A percentile compares a stretch with the other conserved stretches of the same genome.
These are phyloP conservation scores for Artibeus lituratus DNA, from an alignment of 2,797 vertebrate genomes.

Conservation along the genomic window DNA sequence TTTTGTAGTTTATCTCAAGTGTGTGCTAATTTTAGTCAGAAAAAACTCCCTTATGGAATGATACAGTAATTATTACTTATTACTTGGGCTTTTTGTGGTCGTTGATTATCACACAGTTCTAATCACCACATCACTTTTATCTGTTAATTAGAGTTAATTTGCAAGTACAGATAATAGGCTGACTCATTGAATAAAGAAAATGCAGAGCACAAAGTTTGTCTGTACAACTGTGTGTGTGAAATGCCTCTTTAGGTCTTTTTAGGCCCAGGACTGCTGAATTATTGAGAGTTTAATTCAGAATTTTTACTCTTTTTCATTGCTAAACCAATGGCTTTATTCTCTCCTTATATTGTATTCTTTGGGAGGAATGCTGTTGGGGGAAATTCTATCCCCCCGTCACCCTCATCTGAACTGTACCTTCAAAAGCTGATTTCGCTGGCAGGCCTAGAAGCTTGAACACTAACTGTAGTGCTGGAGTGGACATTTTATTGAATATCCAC, in stretches of 20 bases:
- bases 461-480: not conserved
- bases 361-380: not conserved
- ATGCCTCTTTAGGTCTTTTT: not conserved
- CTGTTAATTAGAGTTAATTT: conserved; percentile 63
- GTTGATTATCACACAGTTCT: conserved; percentile 56
- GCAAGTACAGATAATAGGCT: conserved; percentile 5
- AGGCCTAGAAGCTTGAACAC: not conserved
- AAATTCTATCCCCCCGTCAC: not conserved
- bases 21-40: not conserved
- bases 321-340: not conserved
- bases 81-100: conserved; percentile 38
- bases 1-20: conserved; percentile 21
- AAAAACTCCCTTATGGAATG: conserved; percentile 16
- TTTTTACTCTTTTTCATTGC: not conserved
- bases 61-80: conserved; percentile 57
- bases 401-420: not conserved
- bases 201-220: not conserved
- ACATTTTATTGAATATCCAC: not conserved
- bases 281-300: not conserved
- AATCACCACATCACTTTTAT: conserved; percentile 50
- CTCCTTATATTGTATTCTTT: not conserved
- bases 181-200: conserved; percentile 44
- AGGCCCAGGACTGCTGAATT: not conserved
- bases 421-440: not conserved
- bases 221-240: not conserved